Percentiles rank a stretch among this genome's conserved stretches.
phyloP scores from a whole-genome alignment of 2,797 vertebrate genomes.

The Synanceia verrucosa region DNA sequence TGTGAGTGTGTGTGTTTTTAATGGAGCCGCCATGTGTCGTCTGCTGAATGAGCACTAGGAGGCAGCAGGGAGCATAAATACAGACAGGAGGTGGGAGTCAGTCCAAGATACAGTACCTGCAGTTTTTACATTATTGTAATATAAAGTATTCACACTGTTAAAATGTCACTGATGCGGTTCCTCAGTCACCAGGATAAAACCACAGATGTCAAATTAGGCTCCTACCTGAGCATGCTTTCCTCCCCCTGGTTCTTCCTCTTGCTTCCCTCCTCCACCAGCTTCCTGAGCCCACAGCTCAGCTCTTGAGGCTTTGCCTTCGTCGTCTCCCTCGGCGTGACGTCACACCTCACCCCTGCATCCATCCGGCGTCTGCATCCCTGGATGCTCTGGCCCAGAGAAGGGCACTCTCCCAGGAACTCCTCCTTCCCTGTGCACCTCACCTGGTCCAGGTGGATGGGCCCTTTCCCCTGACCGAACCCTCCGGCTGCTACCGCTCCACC shows the following conservation, averaged over 20 bases:
- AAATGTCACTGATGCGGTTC: not conserved
- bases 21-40: not conserved
- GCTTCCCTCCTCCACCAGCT: conserved; percentile 73
- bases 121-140: too few species aligned
- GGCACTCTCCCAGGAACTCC: conserved; percentile 85
- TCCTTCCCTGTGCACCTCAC: conserved; percentile 90
- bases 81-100: not conserved
- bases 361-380: conserved; percentile 85
- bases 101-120: too few species aligned
- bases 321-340: conserved; percentile 73
- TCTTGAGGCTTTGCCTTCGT: conserved; percentile 57
- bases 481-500: conserved; percentile 76
- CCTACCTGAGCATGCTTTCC: conserved; percentile 82
- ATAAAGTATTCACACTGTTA: not conserved
- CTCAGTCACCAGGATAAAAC: not conserved
- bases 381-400: conserved; percentile 75
- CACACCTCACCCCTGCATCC: conserved; percentile 88
- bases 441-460: conserved; percentile 87
- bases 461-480: conserved; percentile 87
- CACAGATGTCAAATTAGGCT: accelerated
- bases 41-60: not conserved
- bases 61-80: not conserved
- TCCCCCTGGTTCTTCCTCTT: conserved; percentile 82
- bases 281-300: conserved; percentile 79
- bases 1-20: not conserved